Evolutionary conservation across 2,888 invertebrate genomes (phyloP).

Genomic region (Lamproptera curius): DNA sequence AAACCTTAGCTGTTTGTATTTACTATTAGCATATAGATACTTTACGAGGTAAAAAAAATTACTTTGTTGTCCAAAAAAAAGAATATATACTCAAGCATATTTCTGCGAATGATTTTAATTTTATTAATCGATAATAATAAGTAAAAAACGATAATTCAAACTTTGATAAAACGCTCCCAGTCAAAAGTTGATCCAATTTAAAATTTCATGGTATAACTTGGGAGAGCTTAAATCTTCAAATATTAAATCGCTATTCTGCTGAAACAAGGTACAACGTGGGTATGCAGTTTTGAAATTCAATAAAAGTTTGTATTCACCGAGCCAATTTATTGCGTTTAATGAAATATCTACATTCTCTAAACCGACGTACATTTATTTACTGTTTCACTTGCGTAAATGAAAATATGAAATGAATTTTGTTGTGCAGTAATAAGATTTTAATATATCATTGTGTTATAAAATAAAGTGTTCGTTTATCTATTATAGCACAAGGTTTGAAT

Average conservation of each 20-base stretch:
- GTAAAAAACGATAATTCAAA: too few species aligned
- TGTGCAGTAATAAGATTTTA: too few species aligned
- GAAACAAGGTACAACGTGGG: conserved; percentile 12
- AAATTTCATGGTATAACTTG: conserved; percentile 1
- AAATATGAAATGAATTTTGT: too few species aligned
- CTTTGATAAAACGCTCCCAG: neutral
- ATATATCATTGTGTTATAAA: too few species aligned
- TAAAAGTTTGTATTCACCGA: conserved; percentile 14
- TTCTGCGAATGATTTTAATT: too few species aligned
- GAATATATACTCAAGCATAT: too few species aligned
- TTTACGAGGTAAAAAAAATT: too few species aligned
- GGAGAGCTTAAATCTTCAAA: conserved; percentile 19
- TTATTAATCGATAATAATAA: too few species aligned
- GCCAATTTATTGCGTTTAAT: conserved; percentile 9
- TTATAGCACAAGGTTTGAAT: neutral
- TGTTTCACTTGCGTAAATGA: neutral
- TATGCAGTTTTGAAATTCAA: conserved; percentile 18
- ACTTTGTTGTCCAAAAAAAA: too few species aligned
- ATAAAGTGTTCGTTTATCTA: neutral
- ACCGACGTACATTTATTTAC: neutral
- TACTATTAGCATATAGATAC: too few species aligned
- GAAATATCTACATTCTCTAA: conserved; percentile 4
- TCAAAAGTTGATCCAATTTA: conserved; percentile 12
- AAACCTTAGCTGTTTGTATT: too few species aligned
- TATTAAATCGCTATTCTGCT: conserved; percentile 18